A percentile compares a stretch with the other conserved stretches of the same genome.
These are phyloP conservation scores for Bombus balteatus DNA, from an alignment of 1,140 invertebrate genomes.

Conservation along the genomic window DNA sequence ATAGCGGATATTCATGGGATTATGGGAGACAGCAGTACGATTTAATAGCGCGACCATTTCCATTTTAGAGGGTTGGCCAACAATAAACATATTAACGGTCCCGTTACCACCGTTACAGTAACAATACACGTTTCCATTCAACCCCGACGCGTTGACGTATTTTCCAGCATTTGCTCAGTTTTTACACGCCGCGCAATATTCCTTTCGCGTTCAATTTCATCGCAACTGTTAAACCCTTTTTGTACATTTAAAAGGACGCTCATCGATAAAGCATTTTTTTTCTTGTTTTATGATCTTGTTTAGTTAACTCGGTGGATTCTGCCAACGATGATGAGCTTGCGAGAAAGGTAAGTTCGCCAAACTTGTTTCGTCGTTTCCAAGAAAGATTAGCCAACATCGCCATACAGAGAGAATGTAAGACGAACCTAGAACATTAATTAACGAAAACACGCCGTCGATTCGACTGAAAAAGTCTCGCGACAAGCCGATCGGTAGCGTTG, in stretches of 20 bases:
- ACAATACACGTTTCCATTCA: constrained; percentile 43
- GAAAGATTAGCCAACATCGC: background rate
- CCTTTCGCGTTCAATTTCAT: background rate
- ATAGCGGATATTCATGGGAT: constrained; percentile 53
- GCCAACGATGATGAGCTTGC: background rate
- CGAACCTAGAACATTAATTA: constrained; percentile 71
- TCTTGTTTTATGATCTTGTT: background rate
- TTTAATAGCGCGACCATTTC: constrained; percentile 61
- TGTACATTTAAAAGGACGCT: background rate
- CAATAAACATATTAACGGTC: constrained; percentile 65
- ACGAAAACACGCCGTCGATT: constrained; percentile 72
- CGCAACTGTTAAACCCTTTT: background rate
- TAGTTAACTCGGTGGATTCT: background rate
- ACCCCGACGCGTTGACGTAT: background rate
- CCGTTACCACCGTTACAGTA: constrained; percentile 33
- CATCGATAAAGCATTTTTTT: background rate
- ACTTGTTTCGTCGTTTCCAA: constrained; percentile 19
- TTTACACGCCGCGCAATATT: background rate
- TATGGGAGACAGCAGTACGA: constrained; percentile 61
- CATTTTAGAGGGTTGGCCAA: constrained; percentile 57
- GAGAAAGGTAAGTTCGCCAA: background rate
- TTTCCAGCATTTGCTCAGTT: background rate
- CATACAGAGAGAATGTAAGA: constrained; percentile 30
- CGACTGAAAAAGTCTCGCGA: constrained; percentile 65
- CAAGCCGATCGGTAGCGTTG: constrained; percentile 61